Conservation (phyloP, 2,113 vertebrate genomes). For the Neoarius graeffei region DNA sequence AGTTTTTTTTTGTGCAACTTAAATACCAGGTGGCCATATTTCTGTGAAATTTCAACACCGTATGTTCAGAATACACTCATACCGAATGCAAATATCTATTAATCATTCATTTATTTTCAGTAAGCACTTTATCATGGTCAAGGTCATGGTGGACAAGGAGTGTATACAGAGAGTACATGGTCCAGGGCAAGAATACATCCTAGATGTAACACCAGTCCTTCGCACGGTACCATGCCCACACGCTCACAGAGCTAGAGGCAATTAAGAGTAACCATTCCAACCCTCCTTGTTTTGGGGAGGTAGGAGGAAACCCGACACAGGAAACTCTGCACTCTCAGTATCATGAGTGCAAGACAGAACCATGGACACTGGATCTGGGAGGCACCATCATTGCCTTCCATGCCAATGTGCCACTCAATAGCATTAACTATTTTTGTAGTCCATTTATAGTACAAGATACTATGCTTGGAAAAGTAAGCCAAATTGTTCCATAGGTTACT, state of each 20-base stretch:
- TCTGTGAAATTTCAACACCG: not conserved
- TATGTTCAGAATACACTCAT: not conserved
- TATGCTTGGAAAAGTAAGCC: not conserved
- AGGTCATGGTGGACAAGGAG: not conserved
- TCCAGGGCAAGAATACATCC: not conserved
- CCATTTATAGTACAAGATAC: not conserved
- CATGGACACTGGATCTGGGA: not conserved
- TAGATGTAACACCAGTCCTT: not conserved
- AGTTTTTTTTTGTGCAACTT: not conserved
- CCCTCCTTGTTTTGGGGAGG: not conserved
- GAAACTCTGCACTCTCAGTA: not conserved
- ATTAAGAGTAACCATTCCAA: not conserved
- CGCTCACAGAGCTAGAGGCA: not conserved
- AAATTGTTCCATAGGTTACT: not conserved
- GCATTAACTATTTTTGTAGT: not conserved
- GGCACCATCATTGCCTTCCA: not conserved
- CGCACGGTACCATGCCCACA: not conserved
- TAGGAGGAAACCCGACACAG: not conserved
- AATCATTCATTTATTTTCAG: not conserved
- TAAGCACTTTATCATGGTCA: not conserved
- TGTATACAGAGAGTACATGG: not conserved
- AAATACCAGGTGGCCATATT: slow-evolving; percentile 19
- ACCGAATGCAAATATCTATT: not conserved
- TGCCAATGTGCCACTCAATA: not conserved
- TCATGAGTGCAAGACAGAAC: not conserved